These are phyloP conservation scores for Vanessa tameamea DNA, from an alignment of 1,140 invertebrate species.

Conservation along the genomic window DNA sequence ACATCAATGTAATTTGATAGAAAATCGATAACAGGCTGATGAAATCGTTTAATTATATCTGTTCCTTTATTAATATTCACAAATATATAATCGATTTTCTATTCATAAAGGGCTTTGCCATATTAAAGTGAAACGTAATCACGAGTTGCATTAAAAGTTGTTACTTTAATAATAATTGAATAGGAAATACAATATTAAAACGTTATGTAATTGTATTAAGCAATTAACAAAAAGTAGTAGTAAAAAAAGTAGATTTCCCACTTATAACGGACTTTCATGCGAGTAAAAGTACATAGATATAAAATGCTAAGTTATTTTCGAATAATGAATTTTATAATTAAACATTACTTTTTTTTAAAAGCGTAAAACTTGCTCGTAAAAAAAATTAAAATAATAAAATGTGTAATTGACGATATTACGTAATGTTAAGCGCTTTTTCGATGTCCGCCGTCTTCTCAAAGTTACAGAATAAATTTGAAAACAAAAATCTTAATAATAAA, in stretches of 20 bases:
- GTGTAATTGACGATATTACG: no score
- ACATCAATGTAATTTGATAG: not conserved
- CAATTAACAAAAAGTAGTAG: slow-evolving; percentile 1
- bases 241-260: not conserved
- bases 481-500: no score
- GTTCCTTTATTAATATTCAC: slow-evolving; percentile 20
- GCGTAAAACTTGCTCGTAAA: no score
- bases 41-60: slow-evolving; percentile 16
- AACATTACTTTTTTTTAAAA: no score
- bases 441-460: no score
- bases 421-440: no score
- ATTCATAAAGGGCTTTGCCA: slow-evolving; percentile 8
- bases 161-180: not conserved
- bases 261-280: slow-evolving; percentile 4
- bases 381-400: no score
- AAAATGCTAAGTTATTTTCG: slow-evolving; percentile 9
- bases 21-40: slow-evolving; percentile 8
- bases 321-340: not conserved
- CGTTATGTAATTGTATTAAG: not conserved
- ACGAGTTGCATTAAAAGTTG: not conserved
- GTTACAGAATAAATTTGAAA: no score
- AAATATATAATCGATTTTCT: slow-evolving; percentile 24
- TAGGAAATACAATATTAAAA: not conserved
- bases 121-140: slow-evolving; percentile 1
- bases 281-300: slow-evolving; percentile 3